Evolutionary conservation across 2,113 vertebrate genomes (phyloP), one percentile per base, ranked within the genome.

Genomic region (Burhinus bistriatus): DNA sequence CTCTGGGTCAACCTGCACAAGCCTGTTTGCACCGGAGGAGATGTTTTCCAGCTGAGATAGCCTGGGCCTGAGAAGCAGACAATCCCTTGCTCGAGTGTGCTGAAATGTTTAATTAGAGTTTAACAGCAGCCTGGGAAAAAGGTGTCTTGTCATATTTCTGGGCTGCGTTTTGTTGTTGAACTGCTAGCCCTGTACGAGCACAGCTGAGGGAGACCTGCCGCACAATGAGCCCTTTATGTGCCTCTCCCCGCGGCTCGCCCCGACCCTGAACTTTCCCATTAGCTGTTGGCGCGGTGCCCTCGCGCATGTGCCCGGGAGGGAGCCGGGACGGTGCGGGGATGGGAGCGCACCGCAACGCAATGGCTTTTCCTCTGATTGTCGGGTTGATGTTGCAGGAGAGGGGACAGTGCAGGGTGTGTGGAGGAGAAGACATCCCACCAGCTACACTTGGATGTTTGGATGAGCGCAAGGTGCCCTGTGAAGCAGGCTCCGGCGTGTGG

Each of bases 171-270:
- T 64, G 92, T 87, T 78, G 83, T 72, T 42, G 88, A 87, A 42
- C 87, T 42, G 32, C 32, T 2, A 29, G 78, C 90, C 93, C 93
- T 2, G 12, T 21, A 2, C 1, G 9, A 36, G 13, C 85, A 3
- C 40, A 54, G 85, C 90, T 6, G 6, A 71, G 79, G 81, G 68
- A 86, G 90, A 36, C 91, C 79, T 3, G 79, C 16, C 0, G 79
- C 94, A 97, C 97, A 97, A 97, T 84, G 93, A 90, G 88, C 70
- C 83, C 95, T 97, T 97, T 97, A 94, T 97, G 79, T 30, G 95
- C 93, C 94, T 92, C 78, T 96, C 93, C 93, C 93, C 3, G 5
- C 13, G 5, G 21, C 92, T 94, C 91, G 49, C 92, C 97, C 93
- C 57, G 68, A 80, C 94, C 96, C 96, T 96, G 96, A 96, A 96